Percentiles rank a stretch among this genome's conserved stretches.
Conservation (phyloP, 2,797 vertebrate species). For the Brachyrhaphis roseni region DNA sequence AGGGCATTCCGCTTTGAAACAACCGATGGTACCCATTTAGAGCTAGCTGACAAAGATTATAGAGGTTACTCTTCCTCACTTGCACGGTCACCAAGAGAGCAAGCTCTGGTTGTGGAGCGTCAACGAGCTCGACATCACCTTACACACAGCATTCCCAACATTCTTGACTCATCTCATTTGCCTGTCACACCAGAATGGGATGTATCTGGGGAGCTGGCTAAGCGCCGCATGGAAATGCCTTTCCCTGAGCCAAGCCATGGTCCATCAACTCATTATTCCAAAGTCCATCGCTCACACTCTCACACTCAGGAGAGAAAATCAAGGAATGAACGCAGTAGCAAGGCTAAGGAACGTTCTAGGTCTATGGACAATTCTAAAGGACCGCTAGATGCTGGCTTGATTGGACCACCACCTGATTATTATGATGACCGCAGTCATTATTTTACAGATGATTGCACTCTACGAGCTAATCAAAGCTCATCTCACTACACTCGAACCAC, state of each 20-base stretch:
- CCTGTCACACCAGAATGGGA: conserved; percentile 97
- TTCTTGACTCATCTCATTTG: conserved; percentile 88
- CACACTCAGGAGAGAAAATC: conserved; percentile 98
- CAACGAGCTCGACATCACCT: conserved; percentile 89
- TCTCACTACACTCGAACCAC: conserved; percentile 87
- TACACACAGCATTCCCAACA: conserved; percentile 92
- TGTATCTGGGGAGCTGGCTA: conserved; percentile 95
- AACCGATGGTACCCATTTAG: conserved; percentile 89
- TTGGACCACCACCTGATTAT: conserved; percentile 90
- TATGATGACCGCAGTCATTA: conserved; percentile 91
- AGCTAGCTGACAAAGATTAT: conserved; percentile 89
- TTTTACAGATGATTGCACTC: conserved; percentile 92
- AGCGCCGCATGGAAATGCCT: conserved; percentile 97
- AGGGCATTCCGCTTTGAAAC: conserved; percentile 89
- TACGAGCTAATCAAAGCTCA: conserved; percentile 84
- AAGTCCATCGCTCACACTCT: conserved; percentile 98
- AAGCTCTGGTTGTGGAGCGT: conserved; percentile 91
- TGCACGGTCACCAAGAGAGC: conserved; percentile 91
- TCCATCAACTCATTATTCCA: conserved; percentile 89
- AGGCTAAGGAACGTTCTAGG: conserved; percentile 96
- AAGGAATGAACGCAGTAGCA: conserved; percentile 91
- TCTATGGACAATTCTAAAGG: conserved; percentile 99
- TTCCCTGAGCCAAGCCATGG: conserved; percentile 97
- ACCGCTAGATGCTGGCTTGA: conserved; percentile 84
- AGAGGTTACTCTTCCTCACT: conserved; percentile 91